These are phyloP conservation scores for Quiscalus mexicanus DNA, from an alignment of 2,113 vertebrate genomes.

Conservation along the genomic window DNA sequence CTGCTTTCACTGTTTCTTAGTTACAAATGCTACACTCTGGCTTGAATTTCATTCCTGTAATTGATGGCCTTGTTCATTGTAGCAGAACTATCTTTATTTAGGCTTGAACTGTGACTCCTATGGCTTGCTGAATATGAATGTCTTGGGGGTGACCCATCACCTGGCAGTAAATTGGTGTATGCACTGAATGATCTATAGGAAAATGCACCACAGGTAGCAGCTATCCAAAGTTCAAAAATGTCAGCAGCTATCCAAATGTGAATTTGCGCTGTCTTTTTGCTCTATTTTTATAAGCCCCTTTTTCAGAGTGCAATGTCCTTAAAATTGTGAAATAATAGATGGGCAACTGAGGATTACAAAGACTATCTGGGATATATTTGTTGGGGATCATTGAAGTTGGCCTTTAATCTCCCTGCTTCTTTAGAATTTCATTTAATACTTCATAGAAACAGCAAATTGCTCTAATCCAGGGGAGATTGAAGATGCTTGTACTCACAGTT, in stretches of 20 bases:
- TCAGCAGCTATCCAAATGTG: neutral
- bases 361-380: neutral
- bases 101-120: neutral
- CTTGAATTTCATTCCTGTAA: neutral
- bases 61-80: neutral
- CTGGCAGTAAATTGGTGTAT: neutral
- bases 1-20: neutral
- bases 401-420: conserved; percentile 42
- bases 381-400: neutral
- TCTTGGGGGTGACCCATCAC: neutral
- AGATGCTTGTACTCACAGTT: neutral
- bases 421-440: conserved; percentile 45
- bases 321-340: conserved; percentile 19
- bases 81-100: neutral
- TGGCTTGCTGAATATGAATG: neutral
- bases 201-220: neutral
- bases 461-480: neutral
- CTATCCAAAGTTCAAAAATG: neutral
- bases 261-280: neutral
- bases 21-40: neutral
- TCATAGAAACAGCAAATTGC: conserved; percentile 3
- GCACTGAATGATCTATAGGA: neutral
- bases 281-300: neutral
- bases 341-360: neutral
- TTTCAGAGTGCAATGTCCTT: neutral